Evolutionary conservation across 1,140 invertebrate genomes (phyloP), one percentile per base, ranked within the genome.

Genomic region (Aphis craccivora): DNA sequence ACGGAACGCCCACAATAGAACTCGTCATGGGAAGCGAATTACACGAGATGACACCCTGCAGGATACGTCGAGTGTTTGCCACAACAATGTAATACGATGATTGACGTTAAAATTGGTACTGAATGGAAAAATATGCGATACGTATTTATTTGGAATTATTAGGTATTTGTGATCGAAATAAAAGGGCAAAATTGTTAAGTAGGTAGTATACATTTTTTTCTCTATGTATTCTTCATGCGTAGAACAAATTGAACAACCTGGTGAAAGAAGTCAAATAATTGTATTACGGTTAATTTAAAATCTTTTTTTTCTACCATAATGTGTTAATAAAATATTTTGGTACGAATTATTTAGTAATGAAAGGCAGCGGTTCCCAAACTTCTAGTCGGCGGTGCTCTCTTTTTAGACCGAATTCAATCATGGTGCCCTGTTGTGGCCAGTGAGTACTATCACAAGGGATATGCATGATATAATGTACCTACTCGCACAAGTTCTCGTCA

Each of bases 11-110:
- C 76, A 93, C 91, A 86, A 93, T 84, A 53, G 81, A 55, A 25
- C 91, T 53, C 91, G 91, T 93, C 91, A 93, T 93, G 91, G 91
- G 91, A 93, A 93, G 48, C 91, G 76, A 93, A 93, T 93, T 93
- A 93, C 35, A 37, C 48, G 48, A 40, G 37, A 67, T 37, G 91
- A 86, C 91, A 93, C 91, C 81, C 81, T 25, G 91, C 91, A 25
- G 48, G 81, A 37, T 23, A 53, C 48, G 35, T 55, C 81, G 45
- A 55, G 23, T 53, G 76, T 92, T 92, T 84, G 83, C 81, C 35
- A 86, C 51, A 37, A 93, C 91, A 86, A 93, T 84, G 48, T 84
- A 40, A 30, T 40, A 84, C 45, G 55, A 90, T 93, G 91, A 93
- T 93, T 93, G 91, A 93, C 91, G 81, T 48, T 51, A 48, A 93